A percentile compares a stretch with the other conserved stretches of the same genome.
Evolutionary conservation across 2,888 invertebrate species (phyloP).

Genomic region (Ceramica pisi): DNA sequence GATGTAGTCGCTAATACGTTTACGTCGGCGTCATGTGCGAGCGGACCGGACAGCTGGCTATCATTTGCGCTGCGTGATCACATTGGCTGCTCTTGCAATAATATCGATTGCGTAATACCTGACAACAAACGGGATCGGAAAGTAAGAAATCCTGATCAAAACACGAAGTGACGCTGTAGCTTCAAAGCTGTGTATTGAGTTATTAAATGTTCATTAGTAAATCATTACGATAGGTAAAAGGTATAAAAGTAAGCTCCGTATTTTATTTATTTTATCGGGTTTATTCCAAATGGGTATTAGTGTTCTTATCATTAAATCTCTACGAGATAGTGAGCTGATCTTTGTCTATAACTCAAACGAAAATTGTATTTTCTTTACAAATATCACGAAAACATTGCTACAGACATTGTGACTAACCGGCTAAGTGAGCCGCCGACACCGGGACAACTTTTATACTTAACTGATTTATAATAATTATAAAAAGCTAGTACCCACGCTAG

Average conservation of each 20-base stretch:
- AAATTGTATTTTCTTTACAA: not conserved
- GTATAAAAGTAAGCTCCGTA: not conserved
- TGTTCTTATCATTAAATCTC: not conserved
- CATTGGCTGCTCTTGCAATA: slow-evolving; percentile 1
- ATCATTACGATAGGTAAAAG: not conserved
- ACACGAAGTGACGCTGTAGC: not conserved
- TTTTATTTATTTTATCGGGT: not conserved
- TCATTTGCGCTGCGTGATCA: slow-evolving; percentile 4
- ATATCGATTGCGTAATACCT: slow-evolving; percentile 14
- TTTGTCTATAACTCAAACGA: not conserved
- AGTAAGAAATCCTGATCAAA: not conserved
- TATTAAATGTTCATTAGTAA: not conserved
- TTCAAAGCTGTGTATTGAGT: slow-evolving; percentile 6
- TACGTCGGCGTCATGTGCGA: slow-evolving; percentile 22
- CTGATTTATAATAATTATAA: not conserved
- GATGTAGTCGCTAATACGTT: slow-evolving; percentile 51
- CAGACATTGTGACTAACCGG: not conserved
- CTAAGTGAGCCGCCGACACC: not conserved
- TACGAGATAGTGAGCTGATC: too few species aligned
- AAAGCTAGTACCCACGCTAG: too few species aligned
- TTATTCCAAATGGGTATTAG: too few species aligned
- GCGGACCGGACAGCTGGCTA: not conserved
- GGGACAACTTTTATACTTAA: not conserved
- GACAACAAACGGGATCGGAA: not conserved
- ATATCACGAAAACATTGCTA: not conserved